These are phyloP conservation scores for Stenopsyche tienmushanensis DNA, from an alignment of 1,140 invertebrate species.

Conservation along the genomic window DNA sequence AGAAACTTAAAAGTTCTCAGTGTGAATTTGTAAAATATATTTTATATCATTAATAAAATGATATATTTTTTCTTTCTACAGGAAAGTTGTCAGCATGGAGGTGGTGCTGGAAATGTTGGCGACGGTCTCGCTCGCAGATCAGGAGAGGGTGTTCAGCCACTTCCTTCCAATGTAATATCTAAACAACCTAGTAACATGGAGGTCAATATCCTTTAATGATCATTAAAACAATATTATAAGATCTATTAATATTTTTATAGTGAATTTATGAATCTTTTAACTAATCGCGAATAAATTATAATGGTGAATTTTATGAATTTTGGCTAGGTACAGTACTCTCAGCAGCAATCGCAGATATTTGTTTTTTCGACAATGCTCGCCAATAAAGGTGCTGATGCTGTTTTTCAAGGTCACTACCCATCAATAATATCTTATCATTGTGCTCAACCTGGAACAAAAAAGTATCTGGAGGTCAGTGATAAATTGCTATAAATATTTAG, in stretches of 20 bases:
- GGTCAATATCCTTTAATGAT: constrained; percentile 41
- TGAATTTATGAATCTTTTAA: neutral
- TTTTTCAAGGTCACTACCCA: constrained; percentile 82
- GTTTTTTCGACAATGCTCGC: constrained; percentile 93
- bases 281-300: too few species aligned
- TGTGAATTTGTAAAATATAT: too few species aligned
- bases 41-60: too few species aligned
- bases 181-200: constrained; percentile 80
- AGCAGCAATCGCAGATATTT: constrained; percentile 97
- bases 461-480: constrained; percentile 86
- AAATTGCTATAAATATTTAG: constrained; percentile 12
- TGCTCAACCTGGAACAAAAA: constrained; percentile 92
- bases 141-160: constrained; percentile 66
- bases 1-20: too few species aligned
- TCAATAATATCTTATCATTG: constrained; percentile 95
- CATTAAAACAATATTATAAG: too few species aligned
- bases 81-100: constrained; percentile 41
- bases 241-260: too few species aligned
- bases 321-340: constrained; percentile 75
- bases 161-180: constrained; percentile 74
- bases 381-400: constrained; percentile 92
- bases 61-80: too few species aligned
- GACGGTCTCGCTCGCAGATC: constrained; percentile 51
- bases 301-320: neutral
- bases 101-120: constrained; percentile 51